Conservation (phyloP, 2,888 invertebrate genomes). For the Neoscelio sp. region DNA sequence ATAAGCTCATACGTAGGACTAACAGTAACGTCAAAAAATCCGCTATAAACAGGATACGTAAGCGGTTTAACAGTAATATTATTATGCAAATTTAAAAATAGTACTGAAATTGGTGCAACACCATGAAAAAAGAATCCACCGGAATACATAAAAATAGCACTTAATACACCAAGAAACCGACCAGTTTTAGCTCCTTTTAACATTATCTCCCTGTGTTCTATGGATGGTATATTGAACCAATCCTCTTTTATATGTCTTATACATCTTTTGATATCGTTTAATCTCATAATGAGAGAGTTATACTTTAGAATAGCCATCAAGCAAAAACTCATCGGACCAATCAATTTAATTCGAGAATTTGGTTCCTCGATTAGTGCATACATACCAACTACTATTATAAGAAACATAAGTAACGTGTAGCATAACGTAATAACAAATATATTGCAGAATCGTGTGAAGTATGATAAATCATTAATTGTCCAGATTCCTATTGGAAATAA, state of each 20-base stretch:
- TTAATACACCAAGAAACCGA: constrained; percentile 23
- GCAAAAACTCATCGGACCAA: constrained; percentile 49
- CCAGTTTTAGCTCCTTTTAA: constrained; percentile 39
- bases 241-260: constrained; percentile 36
- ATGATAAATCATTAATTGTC: background rate
- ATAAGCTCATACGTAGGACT: constrained; percentile 51
- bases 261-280: constrained; percentile 16
- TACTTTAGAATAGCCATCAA: constrained; percentile 42
- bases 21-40: constrained; percentile 18
- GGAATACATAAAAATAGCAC: constrained; percentile 56
- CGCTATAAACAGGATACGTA: constrained; percentile 43
- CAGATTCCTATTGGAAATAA: constrained; percentile 42
- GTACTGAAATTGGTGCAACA: constrained; percentile 24
- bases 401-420: constrained; percentile 12
- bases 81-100: background rate
- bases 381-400: constrained; percentile 14
- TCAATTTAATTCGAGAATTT: background rate
- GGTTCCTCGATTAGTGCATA: constrained; percentile 28
- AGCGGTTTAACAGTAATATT: constrained; percentile 33
- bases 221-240: background rate
- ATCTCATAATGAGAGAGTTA: background rate
- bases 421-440: constrained; percentile 5
- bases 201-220: constrained; percentile 24
- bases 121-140: constrained; percentile 49
- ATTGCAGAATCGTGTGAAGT: background rate